These are phyloP conservation scores for Myopa tessellatipennis DNA, from an alignment of 2,888 invertebrate genomes.

Conservation along the genomic window DNA sequence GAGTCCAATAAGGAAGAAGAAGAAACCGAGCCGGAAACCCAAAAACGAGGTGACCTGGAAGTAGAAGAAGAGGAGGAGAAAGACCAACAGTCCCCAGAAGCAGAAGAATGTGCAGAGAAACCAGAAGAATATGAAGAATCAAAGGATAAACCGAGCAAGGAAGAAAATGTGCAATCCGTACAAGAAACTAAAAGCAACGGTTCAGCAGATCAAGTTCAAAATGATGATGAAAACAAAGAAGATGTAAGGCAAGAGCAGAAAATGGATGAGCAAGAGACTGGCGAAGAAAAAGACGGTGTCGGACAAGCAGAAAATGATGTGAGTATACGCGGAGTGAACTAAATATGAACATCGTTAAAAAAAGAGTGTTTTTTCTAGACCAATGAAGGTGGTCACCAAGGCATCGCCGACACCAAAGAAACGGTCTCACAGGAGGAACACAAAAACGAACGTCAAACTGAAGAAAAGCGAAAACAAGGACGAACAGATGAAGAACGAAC, in stretches of 20 bases:
- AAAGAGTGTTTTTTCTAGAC: slow-evolving; percentile 47
- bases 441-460: slow-evolving; percentile 63
- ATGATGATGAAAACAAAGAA: slow-evolving; percentile 64
- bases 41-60: slow-evolving; percentile 63
- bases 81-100: slow-evolving; percentile 74
- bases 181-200: slow-evolving; percentile 62
- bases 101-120: slow-evolving; percentile 65
- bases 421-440: slow-evolving; percentile 65
- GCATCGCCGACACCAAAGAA: slow-evolving; percentile 67
- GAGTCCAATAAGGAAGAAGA: slow-evolving; percentile 73
- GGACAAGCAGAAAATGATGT: slow-evolving; percentile 81
- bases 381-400: slow-evolving; percentile 76
- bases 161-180: slow-evolving; percentile 66
- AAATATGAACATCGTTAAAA: too few species aligned
- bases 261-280: slow-evolving; percentile 70
- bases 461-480: slow-evolving; percentile 79
- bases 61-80: slow-evolving; percentile 72
- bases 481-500: slow-evolving; percentile 80
- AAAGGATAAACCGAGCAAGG: slow-evolving; percentile 64
- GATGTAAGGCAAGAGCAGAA: slow-evolving; percentile 68
- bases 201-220: slow-evolving; percentile 64
- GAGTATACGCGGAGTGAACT: slow-evolving; percentile 20
- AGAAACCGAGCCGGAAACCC: slow-evolving; percentile 71
- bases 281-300: slow-evolving; percentile 73
- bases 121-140: slow-evolving; percentile 62